A percentile compares a stretch with the other conserved stretches of the same genome.
Evolutionary conservation across 2,797 vertebrate genomes (phyloP).

Genomic region (Falco cherrug): DNA sequence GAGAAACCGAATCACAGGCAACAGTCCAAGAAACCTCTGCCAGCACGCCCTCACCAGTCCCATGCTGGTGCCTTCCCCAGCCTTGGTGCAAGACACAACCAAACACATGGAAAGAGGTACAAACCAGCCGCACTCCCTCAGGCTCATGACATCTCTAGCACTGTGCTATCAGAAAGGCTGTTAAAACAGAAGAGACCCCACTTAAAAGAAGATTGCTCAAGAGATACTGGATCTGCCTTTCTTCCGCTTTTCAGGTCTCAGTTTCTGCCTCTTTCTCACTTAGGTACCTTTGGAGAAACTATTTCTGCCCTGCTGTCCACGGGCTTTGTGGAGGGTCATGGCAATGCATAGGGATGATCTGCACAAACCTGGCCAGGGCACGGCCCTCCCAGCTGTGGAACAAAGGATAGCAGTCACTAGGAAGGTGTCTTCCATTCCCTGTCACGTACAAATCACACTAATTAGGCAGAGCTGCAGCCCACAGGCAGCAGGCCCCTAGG

Average conservation of each 20-base stretch:
- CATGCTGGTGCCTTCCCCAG: fast-evolving
- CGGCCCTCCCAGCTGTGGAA: not conserved
- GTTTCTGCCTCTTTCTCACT: not conserved
- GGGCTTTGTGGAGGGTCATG: fast-evolving
- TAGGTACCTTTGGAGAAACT: not conserved
- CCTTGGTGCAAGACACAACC: not conserved
- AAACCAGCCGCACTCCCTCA: not conserved
- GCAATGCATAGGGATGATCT: not conserved
- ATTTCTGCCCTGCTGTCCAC: not conserved
- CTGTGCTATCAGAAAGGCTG: not conserved
- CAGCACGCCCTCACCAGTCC: not conserved
- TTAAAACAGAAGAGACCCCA: not conserved
- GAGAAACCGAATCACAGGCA: not conserved
- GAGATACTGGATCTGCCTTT: not conserved
- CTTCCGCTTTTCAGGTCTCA: not conserved
- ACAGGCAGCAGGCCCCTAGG: not conserved
- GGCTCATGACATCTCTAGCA: not conserved
- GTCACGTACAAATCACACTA: not conserved
- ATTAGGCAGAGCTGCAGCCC: not conserved
- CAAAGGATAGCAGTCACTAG: not conserved
- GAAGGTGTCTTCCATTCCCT: not conserved
- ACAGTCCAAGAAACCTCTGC: not conserved
- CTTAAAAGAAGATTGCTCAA: not conserved
- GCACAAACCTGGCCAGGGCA: not conserved
- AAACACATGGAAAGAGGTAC: fast-evolving